Percentiles rank a stretch among this genome's conserved stretches.
Evolutionary conservation across 1,140 invertebrate species (phyloP).

Genomic region (Anadara kagoshimensis): DNA sequence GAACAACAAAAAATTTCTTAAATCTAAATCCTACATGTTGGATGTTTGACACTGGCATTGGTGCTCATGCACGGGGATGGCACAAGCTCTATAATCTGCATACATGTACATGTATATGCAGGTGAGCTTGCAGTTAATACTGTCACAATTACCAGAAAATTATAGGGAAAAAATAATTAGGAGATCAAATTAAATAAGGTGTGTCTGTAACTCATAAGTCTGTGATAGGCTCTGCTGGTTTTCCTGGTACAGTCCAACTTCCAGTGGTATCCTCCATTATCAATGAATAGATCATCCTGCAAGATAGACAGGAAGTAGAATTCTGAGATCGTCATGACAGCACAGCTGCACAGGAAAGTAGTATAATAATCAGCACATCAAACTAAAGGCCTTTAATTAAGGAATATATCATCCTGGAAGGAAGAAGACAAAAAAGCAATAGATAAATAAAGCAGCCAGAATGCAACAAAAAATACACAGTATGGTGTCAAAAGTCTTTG

Average conservation of each 20-base stretch:
- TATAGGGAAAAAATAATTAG: no score
- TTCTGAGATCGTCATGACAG: conserved; percentile 4
- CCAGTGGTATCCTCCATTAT: conserved; percentile 25
- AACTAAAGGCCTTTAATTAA: conserved; percentile 55
- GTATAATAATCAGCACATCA: background rate
- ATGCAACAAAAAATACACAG: no score
- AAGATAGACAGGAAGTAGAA: conserved; percentile 9
- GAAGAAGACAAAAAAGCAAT: conserved; percentile 18
- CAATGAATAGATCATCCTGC: conserved; percentile 35
- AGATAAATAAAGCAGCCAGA: no score
- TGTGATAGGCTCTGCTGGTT: background rate
- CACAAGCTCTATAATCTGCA: no score
- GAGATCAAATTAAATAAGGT: background rate
- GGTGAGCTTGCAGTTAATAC: no score
- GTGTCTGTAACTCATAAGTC: conserved; percentile 7
- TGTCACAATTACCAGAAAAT: no score
- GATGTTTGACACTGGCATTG: no score
- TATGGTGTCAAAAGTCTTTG: no score
- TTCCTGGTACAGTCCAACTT: conserved; percentile 4
- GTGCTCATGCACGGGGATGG: no score
- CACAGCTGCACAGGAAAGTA: conserved; percentile 15
- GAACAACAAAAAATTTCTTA: no score
- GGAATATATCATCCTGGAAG: conserved; percentile 67
- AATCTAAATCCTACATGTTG: no score
- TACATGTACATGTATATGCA: no score